Base-by-base conservation (phyloP, 2,797 vertebrate species). In the Malurus splendens region DNA sequence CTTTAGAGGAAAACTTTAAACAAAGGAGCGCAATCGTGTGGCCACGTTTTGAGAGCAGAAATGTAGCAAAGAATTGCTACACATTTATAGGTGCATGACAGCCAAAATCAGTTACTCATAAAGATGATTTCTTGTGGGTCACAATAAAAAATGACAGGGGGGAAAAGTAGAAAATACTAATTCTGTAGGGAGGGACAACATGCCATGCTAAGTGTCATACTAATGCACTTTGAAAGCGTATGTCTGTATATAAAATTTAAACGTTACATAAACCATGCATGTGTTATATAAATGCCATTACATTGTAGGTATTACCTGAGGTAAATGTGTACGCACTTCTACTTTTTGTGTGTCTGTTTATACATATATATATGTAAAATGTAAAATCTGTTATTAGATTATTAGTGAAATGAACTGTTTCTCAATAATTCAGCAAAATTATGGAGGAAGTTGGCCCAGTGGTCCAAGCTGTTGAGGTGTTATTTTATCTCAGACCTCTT, bases 1-100 rank as follows among this genome's bases (percentile, higher is more conserved):
- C 78, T 79, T 89, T 28, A 93, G 91, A 88, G 87, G 56, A 81
- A 86, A 84, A 76, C 93, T 94, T 94, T 82, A 93, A 91, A 95
- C 87, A 92, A 94, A 87, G 64, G 62, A 74, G 70, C 2, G 7
- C 68, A 83, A 77, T 72, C 10, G 55, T 9, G 15, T 70, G 85
- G 90, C 86, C 87, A 90, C 25, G 16, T 81, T 94, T 84, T 78
- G 78, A 81, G 90, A 93, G 82, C 86, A 60, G 84, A 83, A 90
- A 56, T 78, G 77, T 70, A 85, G 89, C 82, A 95, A 90, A 94
- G 60, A 89, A 96, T 23, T 73, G 38, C 64, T 77, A 28, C 83
- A 42, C 36, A 47, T 50, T 94, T 87, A 68, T 81, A 78, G 87
- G 83, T 86, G 88, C 57, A 39, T 5, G 14, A 79, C 88, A 89